Conservation (phyloP, 2,797 vertebrate species). For the Poeciliopsis presidionis region DNA sequence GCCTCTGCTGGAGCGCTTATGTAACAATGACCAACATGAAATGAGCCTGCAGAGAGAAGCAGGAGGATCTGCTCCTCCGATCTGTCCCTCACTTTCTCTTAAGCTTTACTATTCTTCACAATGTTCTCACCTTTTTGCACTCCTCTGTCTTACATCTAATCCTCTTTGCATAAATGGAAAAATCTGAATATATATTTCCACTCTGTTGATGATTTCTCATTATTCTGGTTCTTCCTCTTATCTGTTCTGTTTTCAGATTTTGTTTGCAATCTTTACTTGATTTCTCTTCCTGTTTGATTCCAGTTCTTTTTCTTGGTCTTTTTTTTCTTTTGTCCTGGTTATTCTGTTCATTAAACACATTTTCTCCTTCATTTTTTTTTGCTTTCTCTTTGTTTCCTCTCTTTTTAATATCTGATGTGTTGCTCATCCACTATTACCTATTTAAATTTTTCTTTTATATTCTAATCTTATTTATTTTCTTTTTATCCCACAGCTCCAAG, state of each 20-base stretch:
- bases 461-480: neutral
- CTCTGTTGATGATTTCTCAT: neutral
- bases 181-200: neutral
- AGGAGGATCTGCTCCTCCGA: slow-evolving; percentile 11
- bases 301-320: neutral
- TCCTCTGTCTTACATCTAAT: neutral
- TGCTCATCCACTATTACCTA: neutral
- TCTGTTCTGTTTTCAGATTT: neutral
- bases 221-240: no score
- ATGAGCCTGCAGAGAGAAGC: slow-evolving; percentile 28
- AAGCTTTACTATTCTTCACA: neutral
- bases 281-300: no score
- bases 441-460: neutral
- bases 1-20: slow-evolving; percentile 45
- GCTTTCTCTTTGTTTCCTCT: neutral
- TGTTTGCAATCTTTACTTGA: neutral
- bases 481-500: neutral
- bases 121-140: neutral
- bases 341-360: neutral
- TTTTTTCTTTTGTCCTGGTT: neutral
- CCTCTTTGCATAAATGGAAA: neutral
- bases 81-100: neutral
- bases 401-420: neutral
- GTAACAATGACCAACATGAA: slow-evolving; percentile 65
- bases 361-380: neutral